phyloP scores from a whole-genome alignment of 2,888 invertebrate species.

The Bombyx huttoni region DNA sequence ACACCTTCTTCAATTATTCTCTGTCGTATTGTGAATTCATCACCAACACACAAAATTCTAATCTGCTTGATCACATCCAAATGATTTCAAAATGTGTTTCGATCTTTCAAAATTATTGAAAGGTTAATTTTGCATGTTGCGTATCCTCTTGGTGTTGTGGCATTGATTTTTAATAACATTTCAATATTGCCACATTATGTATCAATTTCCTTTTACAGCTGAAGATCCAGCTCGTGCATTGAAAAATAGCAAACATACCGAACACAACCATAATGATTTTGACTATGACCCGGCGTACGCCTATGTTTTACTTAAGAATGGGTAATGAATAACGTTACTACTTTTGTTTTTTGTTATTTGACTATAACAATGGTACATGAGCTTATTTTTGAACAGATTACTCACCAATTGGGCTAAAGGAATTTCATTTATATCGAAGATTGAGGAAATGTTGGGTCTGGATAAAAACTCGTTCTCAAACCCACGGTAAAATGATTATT shows the following conservation, averaged over 20 bases:
- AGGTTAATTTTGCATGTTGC: slow-evolving; percentile 1
- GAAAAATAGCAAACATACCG: slow-evolving; percentile 22
- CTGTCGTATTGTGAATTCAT: not conserved
- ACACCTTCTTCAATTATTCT: too few relatives aligned
- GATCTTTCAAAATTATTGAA: not conserved
- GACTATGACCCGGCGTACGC: slow-evolving; percentile 84
- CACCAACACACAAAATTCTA: not conserved
- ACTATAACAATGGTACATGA: not conserved
- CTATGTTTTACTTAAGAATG: slow-evolving; percentile 82
- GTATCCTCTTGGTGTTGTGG: slow-evolving; percentile 4
- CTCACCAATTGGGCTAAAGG: slow-evolving; percentile 79
- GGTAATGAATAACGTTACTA: slow-evolving; percentile 51
- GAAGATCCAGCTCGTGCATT: slow-evolving; percentile 30
- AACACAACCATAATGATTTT: slow-evolving; percentile 69
- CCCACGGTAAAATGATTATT: slow-evolving; percentile 63
- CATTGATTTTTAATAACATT: not conserved
- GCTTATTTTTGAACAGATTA: slow-evolving; percentile 31
- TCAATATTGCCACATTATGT: not conserved
- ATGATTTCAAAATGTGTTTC: not conserved
- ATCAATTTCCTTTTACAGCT: slow-evolving; percentile 30
- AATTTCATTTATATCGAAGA: slow-evolving; percentile 76
- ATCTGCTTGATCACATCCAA: not conserved
- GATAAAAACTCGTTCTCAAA: slow-evolving; percentile 75
- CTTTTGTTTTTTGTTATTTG: slow-evolving; percentile 6
- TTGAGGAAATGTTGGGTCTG: slow-evolving; percentile 79